Base-by-base conservation (phyloP, 1,140 invertebrate genomes). In the Tachypleus tridentatus region DNA sequence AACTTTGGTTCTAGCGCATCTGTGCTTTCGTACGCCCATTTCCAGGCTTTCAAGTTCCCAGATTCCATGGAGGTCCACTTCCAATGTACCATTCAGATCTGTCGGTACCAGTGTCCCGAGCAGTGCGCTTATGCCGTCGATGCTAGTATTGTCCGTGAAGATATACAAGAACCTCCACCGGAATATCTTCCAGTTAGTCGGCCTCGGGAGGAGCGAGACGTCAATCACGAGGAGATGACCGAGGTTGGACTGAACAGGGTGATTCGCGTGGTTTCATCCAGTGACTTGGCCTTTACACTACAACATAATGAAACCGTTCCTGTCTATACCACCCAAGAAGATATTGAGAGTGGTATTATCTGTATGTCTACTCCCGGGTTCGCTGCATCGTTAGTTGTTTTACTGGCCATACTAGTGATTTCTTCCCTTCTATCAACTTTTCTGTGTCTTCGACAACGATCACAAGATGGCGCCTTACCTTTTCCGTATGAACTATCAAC, bases 291-390 rank as follows among this genome's bases (percentile, higher is more conserved):
- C 8, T 68, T 70, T 5, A 53, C 54, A 5, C 61, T 61, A 51
- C 60, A 56, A 5, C 57, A 62, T 11, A n/a, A 51, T 2, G 61
- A 62, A 4, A 66, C 47, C 29, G 49, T n/a, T 9, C 52, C 29
- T n/a, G 47, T 52, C 52, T n/a, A 53, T 58, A 5, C 8, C 11
- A 8, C 51, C 48, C 57, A 60, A 5, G 11, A 62, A 63, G 53
- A 58, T 6, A 61, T 60, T n/a, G 59, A 66, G 49, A 65, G 57
- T 50, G 84, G 84, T 11, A 79, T 91, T 67, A 91, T 95, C 62
- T 95, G 91, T 76, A 93, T 95, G 89, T 93, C 91, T 1, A 92
- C 90, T 4, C 87, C 89, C 9, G 89, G 90, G 2, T 94, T 94
- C 73, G 87, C 89, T 50, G 86, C 89, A 6, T 90, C 89, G 9